Percentiles rank a stretch among this genome's conserved stretches.
phyloP scores from a whole-genome alignment of 2,888 invertebrate species.

The Lepidochrysops patricia region DNA sequence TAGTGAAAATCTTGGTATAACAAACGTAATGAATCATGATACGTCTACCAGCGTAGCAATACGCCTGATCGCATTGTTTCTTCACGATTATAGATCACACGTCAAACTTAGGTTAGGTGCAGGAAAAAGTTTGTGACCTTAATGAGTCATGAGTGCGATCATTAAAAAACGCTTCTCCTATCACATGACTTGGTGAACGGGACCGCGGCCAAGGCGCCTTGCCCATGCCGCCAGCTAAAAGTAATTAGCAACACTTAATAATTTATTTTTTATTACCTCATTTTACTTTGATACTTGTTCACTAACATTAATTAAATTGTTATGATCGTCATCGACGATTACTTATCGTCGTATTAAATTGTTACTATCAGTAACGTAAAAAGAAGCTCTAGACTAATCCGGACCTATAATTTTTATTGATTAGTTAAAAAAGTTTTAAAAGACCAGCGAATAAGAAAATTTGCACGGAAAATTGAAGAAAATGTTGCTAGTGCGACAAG shows the following conservation, averaged over 20 bases:
- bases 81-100: background rate
- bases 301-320: constrained; percentile 9
- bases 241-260: constrained; percentile 23
- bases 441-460: too few species aligned
- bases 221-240: constrained; percentile 26
- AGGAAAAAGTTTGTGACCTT: background rate
- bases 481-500: too few species aligned
- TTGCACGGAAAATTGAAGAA: too few species aligned
- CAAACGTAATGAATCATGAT: too few species aligned
- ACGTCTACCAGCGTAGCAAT: too few species aligned
- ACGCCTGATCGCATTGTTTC: background rate
- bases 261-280: constrained; percentile 20
- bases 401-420: too few species aligned
- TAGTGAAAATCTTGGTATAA: too few species aligned
- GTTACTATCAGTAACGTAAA: too few species aligned
- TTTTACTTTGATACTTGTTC: constrained; percentile 16
- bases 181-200: constrained; percentile 41
- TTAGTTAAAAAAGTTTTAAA: too few species aligned
- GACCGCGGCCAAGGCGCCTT: constrained; percentile 42
- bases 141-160: background rate
- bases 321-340: background rate
- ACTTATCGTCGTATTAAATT: too few species aligned
- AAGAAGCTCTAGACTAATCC: too few species aligned
- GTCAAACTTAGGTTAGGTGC: background rate
- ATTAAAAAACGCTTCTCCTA: constrained; percentile 14